phyloP scores from a whole-genome alignment of 2,113 vertebrate species.

The Odocoileus hemionus region DNA sequence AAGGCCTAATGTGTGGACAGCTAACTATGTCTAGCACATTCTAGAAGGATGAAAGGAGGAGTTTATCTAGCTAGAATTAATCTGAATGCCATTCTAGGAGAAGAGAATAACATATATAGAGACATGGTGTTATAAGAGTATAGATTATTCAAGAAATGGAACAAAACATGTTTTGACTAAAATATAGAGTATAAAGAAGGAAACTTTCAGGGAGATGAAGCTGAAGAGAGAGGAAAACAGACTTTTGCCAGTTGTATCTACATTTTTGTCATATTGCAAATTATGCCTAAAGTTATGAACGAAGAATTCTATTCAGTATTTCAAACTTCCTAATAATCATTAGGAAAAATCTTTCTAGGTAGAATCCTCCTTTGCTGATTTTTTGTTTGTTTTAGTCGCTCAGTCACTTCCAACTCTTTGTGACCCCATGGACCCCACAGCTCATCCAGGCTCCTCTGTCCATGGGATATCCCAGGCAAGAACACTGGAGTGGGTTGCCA shows the following conservation, averaged over 20 bases:
- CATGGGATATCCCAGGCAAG: neutral
- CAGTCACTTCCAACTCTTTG: neutral
- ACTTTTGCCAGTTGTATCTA: neutral
- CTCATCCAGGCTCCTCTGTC: neutral
- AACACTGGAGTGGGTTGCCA: neutral
- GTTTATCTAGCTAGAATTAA: neutral
- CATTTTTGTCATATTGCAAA: neutral
- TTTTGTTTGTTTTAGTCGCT: neutral
- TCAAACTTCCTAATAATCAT: neutral
- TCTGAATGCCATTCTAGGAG: neutral
- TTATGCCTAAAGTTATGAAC: neutral
- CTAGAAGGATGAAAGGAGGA: neutral
- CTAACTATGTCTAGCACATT: neutral
- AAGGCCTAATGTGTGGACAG: neutral
- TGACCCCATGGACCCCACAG: neutral
- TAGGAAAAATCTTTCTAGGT: neutral
- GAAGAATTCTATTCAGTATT: neutral
- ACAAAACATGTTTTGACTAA: neutral
- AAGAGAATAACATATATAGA: neutral
- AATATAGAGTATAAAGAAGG: neutral
- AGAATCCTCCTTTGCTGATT: neutral
- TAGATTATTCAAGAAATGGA: neutral
- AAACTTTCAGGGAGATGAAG: neutral
- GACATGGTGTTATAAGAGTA: neutral
- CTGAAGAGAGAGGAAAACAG: neutral